Evolutionary conservation across 64 coral and sea anemone species (phyloP), one percentile per base, ranked within the genome.

Genomic region (Actinia tenebrosa): DNA sequence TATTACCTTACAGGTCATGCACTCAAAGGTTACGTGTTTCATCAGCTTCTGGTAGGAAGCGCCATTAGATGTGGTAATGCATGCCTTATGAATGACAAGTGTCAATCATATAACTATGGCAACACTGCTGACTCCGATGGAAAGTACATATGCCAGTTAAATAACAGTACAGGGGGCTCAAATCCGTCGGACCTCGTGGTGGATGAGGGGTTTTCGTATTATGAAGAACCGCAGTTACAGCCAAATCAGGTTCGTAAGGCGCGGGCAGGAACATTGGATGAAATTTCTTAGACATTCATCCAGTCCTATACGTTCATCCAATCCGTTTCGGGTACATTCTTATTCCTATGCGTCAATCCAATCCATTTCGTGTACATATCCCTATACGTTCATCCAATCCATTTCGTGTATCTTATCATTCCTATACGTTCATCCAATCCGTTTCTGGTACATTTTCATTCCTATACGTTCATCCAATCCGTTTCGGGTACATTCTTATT

Each of bases 41-140:
- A 4, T 18, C 5, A 81, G 14, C 79, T 81, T 10, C 22, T 10
- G 19, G 79, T 81, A 81, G 5, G 45, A 53, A 53, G 22, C 22
- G 44, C 23, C 50, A 50, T 81, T 52, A 44, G 53, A 81, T 81
- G 79, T 45, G 50, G 79, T 16, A 81, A 20, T 50, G 44, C 45
- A 9, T 81, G 79, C 23, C 45, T 81, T 52, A 53, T n/a, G 18
- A 81, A 22, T 47, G 79, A 50, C 16, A 50, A 81, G 16, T 81
- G 79, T 53, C 79, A 81, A 81, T 81, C 79, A 81, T 81, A 81
- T 81, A 81, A 81, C 79, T 81, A 81, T 81, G 79, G 79, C 79
- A 53, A 81, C 50, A 81, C 79, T 45, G 79, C 79, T 81, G 79
- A 81, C 18, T 13, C 5, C 79, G 79, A 81, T 81, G 79, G 79